Evolutionary conservation across 1,140 invertebrate genomes (phyloP).

Genomic region (Drosophila gunungcola): DNA sequence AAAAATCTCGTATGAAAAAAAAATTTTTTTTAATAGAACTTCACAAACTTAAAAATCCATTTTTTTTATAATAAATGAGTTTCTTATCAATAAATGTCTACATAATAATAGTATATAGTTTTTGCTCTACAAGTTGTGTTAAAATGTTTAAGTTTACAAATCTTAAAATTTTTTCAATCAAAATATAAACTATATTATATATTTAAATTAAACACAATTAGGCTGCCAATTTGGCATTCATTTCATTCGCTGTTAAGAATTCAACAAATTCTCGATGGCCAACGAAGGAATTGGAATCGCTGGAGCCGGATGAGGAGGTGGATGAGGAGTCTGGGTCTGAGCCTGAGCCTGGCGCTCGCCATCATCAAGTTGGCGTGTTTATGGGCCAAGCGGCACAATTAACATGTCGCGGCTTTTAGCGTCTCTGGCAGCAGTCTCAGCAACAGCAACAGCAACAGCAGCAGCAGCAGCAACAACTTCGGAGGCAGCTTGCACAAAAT

Average conservation of each 20-base stretch:
- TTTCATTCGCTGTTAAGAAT: constrained; percentile 3
- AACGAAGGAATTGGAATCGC: constrained; percentile 13
- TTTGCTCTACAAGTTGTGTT: too few species aligned
- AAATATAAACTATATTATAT: not conserved
- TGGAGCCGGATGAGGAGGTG: constrained; percentile 4
- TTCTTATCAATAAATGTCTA: too few species aligned
- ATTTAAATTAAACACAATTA: not conserved
- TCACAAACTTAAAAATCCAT: too few species aligned
- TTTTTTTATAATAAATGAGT: too few species aligned
- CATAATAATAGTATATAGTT: too few species aligned
- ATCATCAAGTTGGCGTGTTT: constrained; percentile 84
- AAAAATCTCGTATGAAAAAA: too few species aligned
- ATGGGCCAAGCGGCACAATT: constrained; percentile 83
- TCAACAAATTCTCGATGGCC: constrained; percentile 19
- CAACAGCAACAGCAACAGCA: constrained; percentile 36
- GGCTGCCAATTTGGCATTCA: not conserved
- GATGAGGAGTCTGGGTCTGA: constrained; percentile 34
- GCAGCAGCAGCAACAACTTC: constrained; percentile 26
- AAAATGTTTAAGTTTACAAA: too few species aligned
- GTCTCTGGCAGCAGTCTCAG: constrained; percentile 54
- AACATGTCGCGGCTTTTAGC: constrained; percentile 84
- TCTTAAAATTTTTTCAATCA: too few species aligned
- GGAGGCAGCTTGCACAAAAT: constrained; percentile 74
- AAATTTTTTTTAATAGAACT: not conserved
- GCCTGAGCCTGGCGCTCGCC: constrained; percentile 78